phyloP scores from a whole-genome alignment of 2,797 vertebrate genomes.

The Channallabes apus region DNA sequence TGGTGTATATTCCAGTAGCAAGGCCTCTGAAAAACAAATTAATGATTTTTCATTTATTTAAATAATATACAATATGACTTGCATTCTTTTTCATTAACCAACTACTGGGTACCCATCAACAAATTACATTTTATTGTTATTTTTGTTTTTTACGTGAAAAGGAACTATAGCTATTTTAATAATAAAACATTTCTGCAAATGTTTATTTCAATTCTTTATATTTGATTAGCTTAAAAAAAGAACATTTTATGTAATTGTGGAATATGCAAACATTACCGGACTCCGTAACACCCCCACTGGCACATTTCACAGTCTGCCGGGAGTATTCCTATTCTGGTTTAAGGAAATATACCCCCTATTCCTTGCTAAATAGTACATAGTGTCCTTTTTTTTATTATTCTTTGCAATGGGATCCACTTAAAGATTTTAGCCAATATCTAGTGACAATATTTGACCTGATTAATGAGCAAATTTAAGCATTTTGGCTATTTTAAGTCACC shows the following conservation, averaged over 20 bases:
- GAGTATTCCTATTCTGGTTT: too few relatives aligned
- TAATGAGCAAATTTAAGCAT: too few relatives aligned
- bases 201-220: not conserved
- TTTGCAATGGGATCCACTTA: too few relatives aligned
- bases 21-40: slow-evolving; percentile 68
- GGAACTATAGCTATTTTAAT: not conserved
- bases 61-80: not conserved
- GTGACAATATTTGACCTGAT: too few relatives aligned
- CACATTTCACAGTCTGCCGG: too few relatives aligned
- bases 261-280: not conserved
- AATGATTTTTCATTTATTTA: not conserved
- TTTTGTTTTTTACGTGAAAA: not conserved
- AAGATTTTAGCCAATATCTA: too few relatives aligned
- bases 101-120: not conserved
- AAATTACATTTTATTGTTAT: not conserved
- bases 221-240: not conserved
- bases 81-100: slow-evolving; percentile 1
- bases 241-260: not conserved
- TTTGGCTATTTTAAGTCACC: too few relatives aligned
- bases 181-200: not conserved
- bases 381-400: too few relatives aligned
- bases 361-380: too few relatives aligned
- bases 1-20: slow-evolving; percentile 77
- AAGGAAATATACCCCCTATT: too few relatives aligned
- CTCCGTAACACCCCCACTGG: not conserved